Evolutionary conservation across 2,797 vertebrate species (phyloP).

Genomic region (Phrynocephalus vlangalii): DNA sequence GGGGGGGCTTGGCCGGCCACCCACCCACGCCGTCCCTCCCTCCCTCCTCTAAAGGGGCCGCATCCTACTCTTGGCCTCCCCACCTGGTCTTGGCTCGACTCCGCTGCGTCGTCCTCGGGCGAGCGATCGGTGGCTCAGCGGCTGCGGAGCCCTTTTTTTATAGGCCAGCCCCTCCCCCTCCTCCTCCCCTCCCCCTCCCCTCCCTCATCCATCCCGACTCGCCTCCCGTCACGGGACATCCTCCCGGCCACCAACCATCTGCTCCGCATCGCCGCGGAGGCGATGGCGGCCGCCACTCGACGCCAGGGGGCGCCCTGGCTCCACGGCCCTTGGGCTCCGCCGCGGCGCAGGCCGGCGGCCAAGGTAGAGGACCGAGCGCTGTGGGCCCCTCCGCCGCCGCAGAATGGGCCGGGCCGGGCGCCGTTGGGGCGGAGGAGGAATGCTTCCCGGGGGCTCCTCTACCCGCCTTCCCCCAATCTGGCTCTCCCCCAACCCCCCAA

Average conservation of each 20-base stretch:
- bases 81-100: not conserved
- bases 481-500: too few relatives aligned
- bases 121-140: slow-evolving; percentile 17
- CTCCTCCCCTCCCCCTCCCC: not conserved
- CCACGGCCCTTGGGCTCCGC: not conserved
- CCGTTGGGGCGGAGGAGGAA: too few relatives aligned
- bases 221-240: not conserved
- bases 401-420: too few relatives aligned
- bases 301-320: not conserved
- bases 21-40: not conserved
- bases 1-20: not conserved
- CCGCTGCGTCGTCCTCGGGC: not conserved
- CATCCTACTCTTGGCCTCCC: not conserved
- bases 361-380: too few relatives aligned
- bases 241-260: too few relatives aligned
- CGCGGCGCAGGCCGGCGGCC: not conserved
- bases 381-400: too few relatives aligned
- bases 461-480: too few relatives aligned
- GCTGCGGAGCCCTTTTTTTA: slow-evolving; percentile 15
- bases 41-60: too few relatives aligned
- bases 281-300: too few relatives aligned
- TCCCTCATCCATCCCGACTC: not conserved
- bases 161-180: not conserved
- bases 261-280: too few relatives aligned
- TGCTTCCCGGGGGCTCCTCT: too few relatives aligned